phyloP scores from a whole-genome alignment of 2,797 vertebrate species.

The Cryptoblepharus egeriae region DNA sequence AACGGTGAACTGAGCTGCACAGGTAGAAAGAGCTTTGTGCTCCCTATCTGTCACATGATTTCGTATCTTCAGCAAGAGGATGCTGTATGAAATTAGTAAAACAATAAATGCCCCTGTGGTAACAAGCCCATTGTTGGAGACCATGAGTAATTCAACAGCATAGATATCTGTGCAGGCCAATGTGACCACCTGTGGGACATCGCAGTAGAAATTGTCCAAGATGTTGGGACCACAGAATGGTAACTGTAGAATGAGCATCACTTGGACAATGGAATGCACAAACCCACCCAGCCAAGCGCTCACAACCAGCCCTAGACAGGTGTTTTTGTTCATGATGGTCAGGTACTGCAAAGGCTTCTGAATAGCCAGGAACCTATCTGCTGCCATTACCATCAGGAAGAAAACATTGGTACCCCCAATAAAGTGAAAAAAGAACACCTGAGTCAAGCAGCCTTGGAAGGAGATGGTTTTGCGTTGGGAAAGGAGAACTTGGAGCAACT shows the following conservation, averaged over 20 bases:
- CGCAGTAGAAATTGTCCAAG: slow-evolving; percentile 10
- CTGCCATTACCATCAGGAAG: not conserved
- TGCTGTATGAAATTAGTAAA: not conserved
- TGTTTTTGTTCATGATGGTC: not conserved
- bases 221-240: slow-evolving; percentile 8
- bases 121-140: slow-evolving; percentile 1
- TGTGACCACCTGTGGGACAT: not conserved
- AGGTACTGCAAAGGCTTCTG: slow-evolving; percentile 7
- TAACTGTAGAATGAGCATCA: not conserved
- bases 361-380: not conserved
- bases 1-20: slow-evolving; percentile 1
- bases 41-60: not conserved
- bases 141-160: not conserved
- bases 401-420: not conserved
- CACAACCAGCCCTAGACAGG: not conserved
- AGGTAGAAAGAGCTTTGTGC: slow-evolving; percentile 12
- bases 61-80: slow-evolving; percentile 7
- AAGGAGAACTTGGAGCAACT: not conserved
- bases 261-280: not conserved
- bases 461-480: not conserved
- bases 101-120: not conserved
- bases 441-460: not conserved
- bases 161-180: slow-evolving; percentile 4
- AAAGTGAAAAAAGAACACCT: slow-evolving; percentile 13
- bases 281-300: not conserved